phyloP scores from a whole-genome alignment of 2,888 invertebrate genomes.

The Apodemia duryi region DNA sequence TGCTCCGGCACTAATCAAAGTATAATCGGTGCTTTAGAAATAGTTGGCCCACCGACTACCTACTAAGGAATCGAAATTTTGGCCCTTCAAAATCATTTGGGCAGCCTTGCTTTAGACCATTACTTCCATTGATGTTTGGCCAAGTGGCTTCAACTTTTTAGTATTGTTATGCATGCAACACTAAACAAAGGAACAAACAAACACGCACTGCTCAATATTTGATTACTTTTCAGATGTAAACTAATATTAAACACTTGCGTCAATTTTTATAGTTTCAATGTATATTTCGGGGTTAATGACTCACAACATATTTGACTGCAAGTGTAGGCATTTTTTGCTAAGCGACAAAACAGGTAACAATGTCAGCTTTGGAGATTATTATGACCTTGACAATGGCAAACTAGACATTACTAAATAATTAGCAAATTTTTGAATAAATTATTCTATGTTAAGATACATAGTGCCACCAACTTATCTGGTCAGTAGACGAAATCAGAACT shows the following conservation, averaged over 20 bases:
- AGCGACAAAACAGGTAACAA: background rate
- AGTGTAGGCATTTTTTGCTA: background rate
- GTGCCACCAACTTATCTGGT: too few species aligned
- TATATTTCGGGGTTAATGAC: background rate
- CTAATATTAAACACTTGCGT: conserved; percentile 9
- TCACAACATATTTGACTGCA: background rate
- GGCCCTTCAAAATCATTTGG: too few species aligned
- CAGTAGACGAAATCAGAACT: too few species aligned
- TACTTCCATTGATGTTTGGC: background rate
- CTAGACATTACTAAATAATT: too few species aligned
- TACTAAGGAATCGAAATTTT: too few species aligned
- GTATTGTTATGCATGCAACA: background rate
- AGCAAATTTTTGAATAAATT: too few species aligned
- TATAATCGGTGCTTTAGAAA: too few species aligned
- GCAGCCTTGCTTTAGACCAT: too few species aligned
- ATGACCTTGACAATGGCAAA: conserved; percentile 1
- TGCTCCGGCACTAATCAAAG: too few species aligned
- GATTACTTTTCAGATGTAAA: conserved; percentile 7
- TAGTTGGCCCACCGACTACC: too few species aligned
- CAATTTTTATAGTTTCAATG: background rate
- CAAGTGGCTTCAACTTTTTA: conserved; percentile 1
- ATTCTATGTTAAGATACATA: too few species aligned
- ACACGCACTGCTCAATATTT: background rate
- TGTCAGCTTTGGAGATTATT: background rate
- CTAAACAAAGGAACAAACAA: background rate